Conservation (phyloP, 2,113 vertebrate genomes). For the Pardalotus punctatus region DNA sequence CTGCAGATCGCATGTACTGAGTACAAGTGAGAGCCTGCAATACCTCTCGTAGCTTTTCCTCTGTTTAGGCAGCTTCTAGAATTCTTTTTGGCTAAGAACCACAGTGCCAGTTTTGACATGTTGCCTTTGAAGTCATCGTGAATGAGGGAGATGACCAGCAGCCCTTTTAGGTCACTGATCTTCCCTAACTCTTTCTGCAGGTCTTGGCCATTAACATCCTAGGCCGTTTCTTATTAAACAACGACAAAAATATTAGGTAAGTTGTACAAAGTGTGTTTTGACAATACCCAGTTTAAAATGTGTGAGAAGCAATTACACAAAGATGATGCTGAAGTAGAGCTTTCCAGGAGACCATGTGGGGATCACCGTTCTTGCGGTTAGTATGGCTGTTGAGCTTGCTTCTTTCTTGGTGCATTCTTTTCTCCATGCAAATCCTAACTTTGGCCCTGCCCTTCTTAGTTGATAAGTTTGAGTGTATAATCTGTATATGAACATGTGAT, state of each 20-base stretch:
- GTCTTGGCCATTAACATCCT: constrained; percentile 99
- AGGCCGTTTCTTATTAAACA: constrained; percentile 97
- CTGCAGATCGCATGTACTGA: neutral
- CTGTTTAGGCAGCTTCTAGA: neutral
- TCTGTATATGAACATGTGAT: neutral
- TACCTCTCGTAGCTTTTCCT: neutral
- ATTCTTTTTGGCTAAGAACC: neutral
- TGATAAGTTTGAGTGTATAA: neutral
- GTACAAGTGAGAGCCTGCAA: neutral
- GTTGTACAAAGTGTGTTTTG: neutral
- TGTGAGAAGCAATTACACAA: neutral
- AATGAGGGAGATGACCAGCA: neutral
- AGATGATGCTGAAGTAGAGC: neutral
- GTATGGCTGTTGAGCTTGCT: neutral
- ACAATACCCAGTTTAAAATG: neutral
- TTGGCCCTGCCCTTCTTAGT: neutral
- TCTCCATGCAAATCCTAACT: neutral
- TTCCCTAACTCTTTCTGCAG: constrained; percentile 71
- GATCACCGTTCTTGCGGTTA: neutral
- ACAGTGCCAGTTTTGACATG: rapidly evolving
- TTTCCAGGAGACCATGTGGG: neutral
- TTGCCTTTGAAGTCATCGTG: neutral
- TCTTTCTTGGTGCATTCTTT: neutral
- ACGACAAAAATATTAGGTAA: constrained; percentile 98
- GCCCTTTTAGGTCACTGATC: neutral